Evolutionary conservation across 1,140 invertebrate species (phyloP).

Genomic region (Meloidogyne floridensis): DNA sequence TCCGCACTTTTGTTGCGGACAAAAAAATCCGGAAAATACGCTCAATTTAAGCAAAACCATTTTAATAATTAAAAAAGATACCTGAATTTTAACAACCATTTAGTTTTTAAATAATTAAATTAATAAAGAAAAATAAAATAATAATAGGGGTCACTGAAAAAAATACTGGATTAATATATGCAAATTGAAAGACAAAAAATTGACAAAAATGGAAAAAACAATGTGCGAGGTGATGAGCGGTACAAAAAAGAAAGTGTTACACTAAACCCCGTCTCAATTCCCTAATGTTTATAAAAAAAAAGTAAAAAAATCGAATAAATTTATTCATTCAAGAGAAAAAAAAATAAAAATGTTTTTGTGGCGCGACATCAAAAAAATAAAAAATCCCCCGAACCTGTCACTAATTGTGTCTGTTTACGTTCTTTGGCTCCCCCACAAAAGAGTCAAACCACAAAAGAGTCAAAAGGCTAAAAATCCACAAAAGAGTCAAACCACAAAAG

Average conservation of each 20-base stretch:
- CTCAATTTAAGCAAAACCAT: too few species aligned
- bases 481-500: too few species aligned
- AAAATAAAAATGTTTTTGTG: too few species aligned
- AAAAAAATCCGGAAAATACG: too few species aligned
- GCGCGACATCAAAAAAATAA: not conserved
- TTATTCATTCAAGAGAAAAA: too few species aligned
- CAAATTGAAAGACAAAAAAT: not conserved
- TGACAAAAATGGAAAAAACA: not conserved
- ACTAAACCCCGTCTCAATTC: too few species aligned
- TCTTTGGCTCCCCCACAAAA: too few species aligned
- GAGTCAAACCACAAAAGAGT: too few species aligned
- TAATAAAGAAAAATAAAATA: not conserved
- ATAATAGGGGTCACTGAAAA: not conserved
- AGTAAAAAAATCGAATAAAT: too few species aligned
- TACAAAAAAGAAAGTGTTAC: not conserved
- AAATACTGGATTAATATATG: not conserved
- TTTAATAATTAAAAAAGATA: not conserved
- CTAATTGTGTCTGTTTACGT: not conserved
- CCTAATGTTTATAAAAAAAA: too few species aligned
- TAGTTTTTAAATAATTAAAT: not conserved
- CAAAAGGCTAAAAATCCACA: too few species aligned
- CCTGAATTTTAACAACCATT: slow-evolving; percentile 7
- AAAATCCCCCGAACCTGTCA: not conserved
- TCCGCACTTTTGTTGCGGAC: too few species aligned
- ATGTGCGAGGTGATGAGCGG: not conserved